phyloP scores from a whole-genome alignment of 2,888 invertebrate genomes.

The Conus canariensis region DNA sequence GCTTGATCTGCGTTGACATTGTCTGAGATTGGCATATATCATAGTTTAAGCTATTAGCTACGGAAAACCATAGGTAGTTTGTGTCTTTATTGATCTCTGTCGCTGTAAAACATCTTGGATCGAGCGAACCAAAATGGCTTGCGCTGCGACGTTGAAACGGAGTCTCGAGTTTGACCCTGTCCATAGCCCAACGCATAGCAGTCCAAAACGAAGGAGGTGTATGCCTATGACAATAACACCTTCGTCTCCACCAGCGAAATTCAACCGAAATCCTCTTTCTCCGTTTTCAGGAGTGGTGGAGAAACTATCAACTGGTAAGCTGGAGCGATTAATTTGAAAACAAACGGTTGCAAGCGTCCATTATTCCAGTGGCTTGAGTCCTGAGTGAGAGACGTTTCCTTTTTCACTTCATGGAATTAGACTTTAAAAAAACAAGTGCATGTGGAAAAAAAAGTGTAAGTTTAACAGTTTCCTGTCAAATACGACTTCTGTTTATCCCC shows the following conservation, averaged over 20 bases:
- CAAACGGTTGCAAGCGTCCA: no score
- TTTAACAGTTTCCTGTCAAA: no score
- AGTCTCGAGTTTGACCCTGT: constrained; percentile 96
- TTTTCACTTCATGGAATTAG: no score
- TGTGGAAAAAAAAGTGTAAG: no score
- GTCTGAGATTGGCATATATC: not conserved
- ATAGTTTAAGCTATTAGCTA: not conserved
- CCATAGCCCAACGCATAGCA: constrained; percentile 85
- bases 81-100: not conserved
- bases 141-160: constrained; percentile 95
- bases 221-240: constrained; percentile 89
- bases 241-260: constrained; percentile 79
- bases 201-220: constrained; percentile 94
- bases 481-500: no score
- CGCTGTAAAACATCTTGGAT: not conserved
- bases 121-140: constrained; percentile 87
- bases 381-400: no score
- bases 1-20: not conserved
- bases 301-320: constrained; percentile 92
- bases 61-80: not conserved
- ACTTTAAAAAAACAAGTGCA: no score
- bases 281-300: constrained; percentile 90
- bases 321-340: no score
- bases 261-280: constrained; percentile 84
- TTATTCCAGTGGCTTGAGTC: no score